Evolutionary conservation across 2,113 vertebrate genomes (phyloP).

Genomic region (Dicerorhinus sumatrensis): DNA sequence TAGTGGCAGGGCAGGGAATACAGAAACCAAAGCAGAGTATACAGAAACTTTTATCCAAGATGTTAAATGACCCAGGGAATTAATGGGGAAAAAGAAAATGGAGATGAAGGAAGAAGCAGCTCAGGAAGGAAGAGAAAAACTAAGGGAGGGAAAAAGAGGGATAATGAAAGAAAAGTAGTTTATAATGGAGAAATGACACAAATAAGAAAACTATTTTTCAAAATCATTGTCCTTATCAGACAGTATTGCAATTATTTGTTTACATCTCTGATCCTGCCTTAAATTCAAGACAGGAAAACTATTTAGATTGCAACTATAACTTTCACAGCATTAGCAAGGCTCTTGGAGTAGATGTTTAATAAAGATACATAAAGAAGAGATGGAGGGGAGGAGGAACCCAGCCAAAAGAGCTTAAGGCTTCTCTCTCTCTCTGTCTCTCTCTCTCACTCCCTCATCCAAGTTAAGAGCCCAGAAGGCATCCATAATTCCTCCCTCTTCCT

Average conservation of each 20-base stretch:
- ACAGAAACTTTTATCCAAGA: background rate
- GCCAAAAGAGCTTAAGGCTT: background rate
- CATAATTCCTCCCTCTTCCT: background rate
- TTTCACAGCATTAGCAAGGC: background rate
- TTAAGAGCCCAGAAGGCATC: background rate
- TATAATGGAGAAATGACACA: background rate
- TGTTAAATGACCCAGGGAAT: constrained; percentile 55
- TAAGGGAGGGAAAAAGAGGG: background rate
- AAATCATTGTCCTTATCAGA: background rate
- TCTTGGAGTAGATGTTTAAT: background rate
- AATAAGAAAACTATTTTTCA: background rate
- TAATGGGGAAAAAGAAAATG: background rate
- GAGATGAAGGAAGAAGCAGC: background rate
- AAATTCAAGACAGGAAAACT: background rate
- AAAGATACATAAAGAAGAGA: background rate
- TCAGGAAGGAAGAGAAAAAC: background rate
- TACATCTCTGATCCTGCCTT: background rate
- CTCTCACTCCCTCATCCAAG: background rate
- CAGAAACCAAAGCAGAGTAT: background rate
- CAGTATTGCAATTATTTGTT: background rate
- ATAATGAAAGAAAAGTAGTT: background rate
- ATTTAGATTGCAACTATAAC: background rate
- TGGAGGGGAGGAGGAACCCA: background rate
- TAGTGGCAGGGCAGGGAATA: background rate
- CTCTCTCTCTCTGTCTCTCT: background rate